These are phyloP conservation scores for Listronotus bonariensis DNA, from an alignment of 1,140 invertebrate species.

Conservation along the genomic window DNA sequence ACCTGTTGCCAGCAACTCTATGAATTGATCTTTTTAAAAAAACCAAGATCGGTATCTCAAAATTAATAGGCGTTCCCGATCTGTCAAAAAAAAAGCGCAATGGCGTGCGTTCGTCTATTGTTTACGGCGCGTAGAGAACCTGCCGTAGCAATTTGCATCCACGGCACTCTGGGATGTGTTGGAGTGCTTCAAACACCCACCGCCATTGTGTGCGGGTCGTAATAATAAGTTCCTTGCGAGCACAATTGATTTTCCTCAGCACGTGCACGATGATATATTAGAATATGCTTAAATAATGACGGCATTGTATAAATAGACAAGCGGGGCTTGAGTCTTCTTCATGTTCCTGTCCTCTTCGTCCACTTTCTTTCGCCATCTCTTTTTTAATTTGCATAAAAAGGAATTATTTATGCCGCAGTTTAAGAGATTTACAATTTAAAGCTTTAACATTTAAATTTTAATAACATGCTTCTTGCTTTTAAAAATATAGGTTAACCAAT, in stretches of 20 bases:
- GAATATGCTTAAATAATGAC: slow-evolving; percentile 52
- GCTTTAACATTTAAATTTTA: not conserved
- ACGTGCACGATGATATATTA: slow-evolving; percentile 54
- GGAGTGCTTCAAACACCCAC: slow-evolving; percentile 50
- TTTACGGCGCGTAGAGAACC: slow-evolving; percentile 41
- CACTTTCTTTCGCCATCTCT: slow-evolving; percentile 1
- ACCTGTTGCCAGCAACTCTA: slow-evolving; percentile 8
- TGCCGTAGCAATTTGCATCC: slow-evolving; percentile 48
- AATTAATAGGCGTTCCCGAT: slow-evolving; percentile 27
- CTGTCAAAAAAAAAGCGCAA: slow-evolving; percentile 38
- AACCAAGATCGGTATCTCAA: slow-evolving; percentile 2
- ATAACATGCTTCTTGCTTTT: not conserved
- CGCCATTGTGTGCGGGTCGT: slow-evolving; percentile 48
- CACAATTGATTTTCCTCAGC: slow-evolving; percentile 52
- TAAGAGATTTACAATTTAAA: not conserved
- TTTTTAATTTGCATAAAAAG: too few relatives aligned
- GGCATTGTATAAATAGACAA: slow-evolving; percentile 50
- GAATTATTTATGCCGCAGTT: too few relatives aligned
- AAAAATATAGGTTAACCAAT: too few relatives aligned
- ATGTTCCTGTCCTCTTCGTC: not conserved
- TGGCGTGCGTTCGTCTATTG: slow-evolving; percentile 44
- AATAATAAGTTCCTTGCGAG: slow-evolving; percentile 50
- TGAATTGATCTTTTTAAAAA: slow-evolving; percentile 5
- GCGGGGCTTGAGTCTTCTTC: not conserved
- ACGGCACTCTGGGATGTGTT: slow-evolving; percentile 46